Base-by-base conservation (phyloP, 2,797 vertebrate genomes). In the Decapterus maruadsi region DNA sequence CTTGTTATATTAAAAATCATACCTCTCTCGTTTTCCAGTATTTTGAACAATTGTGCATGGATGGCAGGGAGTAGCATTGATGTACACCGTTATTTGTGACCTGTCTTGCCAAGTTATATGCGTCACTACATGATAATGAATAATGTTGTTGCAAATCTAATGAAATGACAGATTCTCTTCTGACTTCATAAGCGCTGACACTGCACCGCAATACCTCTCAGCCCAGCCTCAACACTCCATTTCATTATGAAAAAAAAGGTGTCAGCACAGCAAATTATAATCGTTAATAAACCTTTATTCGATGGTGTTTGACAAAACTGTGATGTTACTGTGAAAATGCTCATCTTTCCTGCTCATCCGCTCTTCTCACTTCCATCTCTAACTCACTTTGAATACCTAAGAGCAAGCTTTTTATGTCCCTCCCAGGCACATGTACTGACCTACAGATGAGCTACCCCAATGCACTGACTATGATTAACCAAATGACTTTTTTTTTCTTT, bases 251-350 rank as follows among this genome's bases (percentile, higher is more conserved):
- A 86, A 86, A 86, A 34, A 86, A 93, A 90, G 61, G 83, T 90
- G 89, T 93, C 79, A 71, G 87, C 78, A 77, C 82, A 81, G 86
- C 84, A 93, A 90, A 92, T 89, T 91, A 81, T 62, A 84, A 91
- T 83, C 77, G 38, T 89, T 90, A 88, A 91, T 89, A 90, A 89
- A 92, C 86, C 88, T 89, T 90, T 82, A 83, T 87, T 86, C 77
- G 68, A 85, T 71, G 46, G 75, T 66, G 75, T 81, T 87, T 84
- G 82, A 86, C 72, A 89, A 87, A 92, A 91, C 79, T 78, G 76
- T 75, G 65, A 80, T 61, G 16, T 75, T 80, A 31, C 78, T 86
- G 81, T 85, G 83, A 89, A 85, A 86, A 87, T 57, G 63, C 77
- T 83, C 78, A 69, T 78, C 77, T 82, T 84, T 75, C 75, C 68